A percentile compares a stretch with the other conserved stretches of the same genome.
These are phyloP conservation scores for Pipa parva DNA, from an alignment of 2,113 vertebrate genomes.

Conservation along the genomic window DNA sequence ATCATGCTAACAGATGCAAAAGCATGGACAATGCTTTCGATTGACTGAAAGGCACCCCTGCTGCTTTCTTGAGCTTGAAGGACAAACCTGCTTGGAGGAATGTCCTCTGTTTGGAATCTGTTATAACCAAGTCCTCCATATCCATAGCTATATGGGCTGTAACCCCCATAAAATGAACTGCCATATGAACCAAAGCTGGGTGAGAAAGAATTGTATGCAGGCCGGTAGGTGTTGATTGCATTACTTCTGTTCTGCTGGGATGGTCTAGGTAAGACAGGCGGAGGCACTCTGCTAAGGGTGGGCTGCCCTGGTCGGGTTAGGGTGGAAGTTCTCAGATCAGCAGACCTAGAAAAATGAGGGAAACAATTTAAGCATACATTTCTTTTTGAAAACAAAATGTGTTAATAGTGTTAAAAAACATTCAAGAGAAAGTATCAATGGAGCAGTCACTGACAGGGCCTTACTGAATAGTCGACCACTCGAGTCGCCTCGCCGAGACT, in stretches of 20 bases:
- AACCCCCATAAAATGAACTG: constrained; percentile 74
- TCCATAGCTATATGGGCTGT: constrained; percentile 71
- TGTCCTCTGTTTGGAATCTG: constrained; percentile 72
- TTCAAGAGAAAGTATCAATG: too few relatives aligned
- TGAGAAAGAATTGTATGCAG: constrained; percentile 76
- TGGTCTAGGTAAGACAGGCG: constrained; percentile 80
- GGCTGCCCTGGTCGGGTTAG: constrained; percentile 69
- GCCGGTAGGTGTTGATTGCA: constrained; percentile 69
- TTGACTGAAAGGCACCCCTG: constrained; percentile 93
- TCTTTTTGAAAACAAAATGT: neutral
- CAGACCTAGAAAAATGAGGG: constrained; percentile 62
- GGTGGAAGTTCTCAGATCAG: constrained; percentile 68
- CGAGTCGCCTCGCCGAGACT: too few relatives aligned
- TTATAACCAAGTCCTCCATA: constrained; percentile 75
- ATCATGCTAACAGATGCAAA: constrained; percentile 97
- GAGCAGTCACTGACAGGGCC: too few relatives aligned
- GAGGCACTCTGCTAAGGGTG: constrained; percentile 73
- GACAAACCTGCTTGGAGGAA: constrained; percentile 88
- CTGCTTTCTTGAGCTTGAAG: constrained; percentile 97
- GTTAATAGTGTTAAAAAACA: neutral
- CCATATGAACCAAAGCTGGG: constrained; percentile 79
- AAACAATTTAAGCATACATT: neutral
- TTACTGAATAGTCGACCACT: too few relatives aligned
- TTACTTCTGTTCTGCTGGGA: constrained; percentile 68
- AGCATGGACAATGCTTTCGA: constrained; percentile 95